These are phyloP conservation scores for Petrocephalus zakoni DNA, from an alignment of 2,113 vertebrate species.

Conservation along the genomic window DNA sequence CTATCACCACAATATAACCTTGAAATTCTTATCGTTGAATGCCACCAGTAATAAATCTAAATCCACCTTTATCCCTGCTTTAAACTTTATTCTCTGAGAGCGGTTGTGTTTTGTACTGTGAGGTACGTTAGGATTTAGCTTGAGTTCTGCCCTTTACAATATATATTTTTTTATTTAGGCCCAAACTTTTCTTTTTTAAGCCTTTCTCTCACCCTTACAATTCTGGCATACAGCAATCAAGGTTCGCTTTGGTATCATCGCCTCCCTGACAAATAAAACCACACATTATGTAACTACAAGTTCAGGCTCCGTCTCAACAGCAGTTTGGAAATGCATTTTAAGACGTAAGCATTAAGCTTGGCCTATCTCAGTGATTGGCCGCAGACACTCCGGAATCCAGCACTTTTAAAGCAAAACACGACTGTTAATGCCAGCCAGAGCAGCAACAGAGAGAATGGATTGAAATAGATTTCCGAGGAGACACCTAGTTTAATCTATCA, in stretches of 20 bases:
- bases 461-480: background rate
- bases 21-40: background rate
- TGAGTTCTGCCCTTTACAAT: background rate
- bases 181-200: background rate
- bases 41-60: background rate
- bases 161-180: background rate
- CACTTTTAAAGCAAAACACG: background rate
- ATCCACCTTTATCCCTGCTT: background rate
- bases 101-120: background rate
- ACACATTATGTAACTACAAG: background rate
- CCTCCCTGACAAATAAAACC: background rate
- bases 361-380: background rate
- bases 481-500: slow-evolving; percentile 17
- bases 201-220: background rate
- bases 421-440: background rate
- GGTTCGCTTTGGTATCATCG: background rate
- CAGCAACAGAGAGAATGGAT: background rate
- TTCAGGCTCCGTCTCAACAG: background rate
- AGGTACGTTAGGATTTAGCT: background rate
- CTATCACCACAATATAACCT: background rate
- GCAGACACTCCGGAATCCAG: background rate
- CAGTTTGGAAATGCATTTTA: background rate
- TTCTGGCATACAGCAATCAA: background rate
- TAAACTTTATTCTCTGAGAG: background rate
- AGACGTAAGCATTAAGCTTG: background rate